These are phyloP conservation scores for Scomber colias DNA, from an alignment of 2,113 vertebrate species.

Conservation along the genomic window DNA sequence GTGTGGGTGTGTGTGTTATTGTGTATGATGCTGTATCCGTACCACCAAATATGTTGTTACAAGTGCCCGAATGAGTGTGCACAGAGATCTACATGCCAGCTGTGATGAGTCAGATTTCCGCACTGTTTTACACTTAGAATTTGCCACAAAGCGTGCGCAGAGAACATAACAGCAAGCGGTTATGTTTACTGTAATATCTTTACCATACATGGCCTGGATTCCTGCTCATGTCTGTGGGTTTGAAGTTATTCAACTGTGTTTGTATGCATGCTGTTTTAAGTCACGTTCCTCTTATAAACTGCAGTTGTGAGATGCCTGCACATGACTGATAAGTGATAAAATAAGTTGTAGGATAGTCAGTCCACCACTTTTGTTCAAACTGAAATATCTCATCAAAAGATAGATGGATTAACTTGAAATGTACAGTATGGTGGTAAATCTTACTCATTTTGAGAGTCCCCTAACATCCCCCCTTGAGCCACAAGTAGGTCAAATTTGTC, in stretches of 20 bases:
- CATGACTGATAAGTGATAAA: neutral
- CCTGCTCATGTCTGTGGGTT: neutral
- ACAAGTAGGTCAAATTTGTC: no score
- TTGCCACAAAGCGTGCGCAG: neutral
- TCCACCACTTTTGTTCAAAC: no score
- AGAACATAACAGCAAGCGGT: conserved; percentile 1
- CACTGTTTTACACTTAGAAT: neutral
- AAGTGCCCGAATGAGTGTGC: neutral
- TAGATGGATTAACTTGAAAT: no score
- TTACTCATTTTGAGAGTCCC: no score
- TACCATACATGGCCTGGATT: neutral
- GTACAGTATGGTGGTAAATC: no score
- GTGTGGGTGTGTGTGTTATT: conserved; percentile 30
- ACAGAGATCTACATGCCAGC: neutral
- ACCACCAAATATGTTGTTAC: conserved; percentile 1
- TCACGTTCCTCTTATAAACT: neutral
- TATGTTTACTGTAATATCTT: neutral
- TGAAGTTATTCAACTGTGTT: neutral
- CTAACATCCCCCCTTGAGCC: no score
- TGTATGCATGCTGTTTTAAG: neutral
- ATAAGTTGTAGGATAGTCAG: no score
- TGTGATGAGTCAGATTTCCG: conserved; percentile 30
- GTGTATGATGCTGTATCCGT: conserved; percentile 20
- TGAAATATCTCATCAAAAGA: no score
- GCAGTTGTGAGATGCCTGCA: neutral